Percentiles rank a stretch among this genome's conserved stretches.
Evolutionary conservation across 2,113 vertebrate genomes (phyloP).

Genomic region (Esox niger): DNA sequence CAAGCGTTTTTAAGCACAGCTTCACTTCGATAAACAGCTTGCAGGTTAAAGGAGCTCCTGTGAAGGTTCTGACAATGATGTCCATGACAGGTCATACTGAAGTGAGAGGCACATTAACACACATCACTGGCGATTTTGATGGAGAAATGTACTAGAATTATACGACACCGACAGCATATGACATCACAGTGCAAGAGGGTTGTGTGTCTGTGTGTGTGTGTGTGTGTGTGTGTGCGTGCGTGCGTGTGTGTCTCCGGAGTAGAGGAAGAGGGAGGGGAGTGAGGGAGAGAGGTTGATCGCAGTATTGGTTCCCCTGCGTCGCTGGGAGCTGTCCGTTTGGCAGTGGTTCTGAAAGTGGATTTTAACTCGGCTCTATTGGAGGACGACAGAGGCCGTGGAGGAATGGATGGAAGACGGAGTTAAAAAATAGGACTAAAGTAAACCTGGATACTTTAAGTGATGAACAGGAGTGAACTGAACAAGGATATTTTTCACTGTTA

Average conservation of each 20-base stretch:
- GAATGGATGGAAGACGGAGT: conserved; percentile 15
- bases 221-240: too few species aligned
- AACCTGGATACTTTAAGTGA: too few species aligned
- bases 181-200: neutral
- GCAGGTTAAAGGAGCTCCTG: too few species aligned
- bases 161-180: neutral
- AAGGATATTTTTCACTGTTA: too few species aligned
- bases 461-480: too few species aligned
- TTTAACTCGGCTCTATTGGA: conserved; percentile 39
- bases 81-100: too few species aligned
- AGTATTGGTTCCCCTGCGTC: conserved; percentile 22
- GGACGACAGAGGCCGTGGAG: conserved; percentile 29
- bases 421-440: conserved; percentile 17
- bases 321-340: conserved; percentile 61
- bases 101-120: too few species aligned
- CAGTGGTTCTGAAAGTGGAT: conserved; percentile 66
- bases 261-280: neutral
- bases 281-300: neutral
- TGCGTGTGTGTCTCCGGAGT: neutral
- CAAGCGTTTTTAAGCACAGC: too few species aligned
- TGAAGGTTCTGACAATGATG: too few species aligned
- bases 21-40: too few species aligned
- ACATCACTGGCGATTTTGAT: too few species aligned
- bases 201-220: neutral
- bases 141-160: neutral